These are phyloP conservation scores for Miniopterus natalensis DNA, from an alignment of 2,113 vertebrate species.

Conservation along the genomic window DNA sequence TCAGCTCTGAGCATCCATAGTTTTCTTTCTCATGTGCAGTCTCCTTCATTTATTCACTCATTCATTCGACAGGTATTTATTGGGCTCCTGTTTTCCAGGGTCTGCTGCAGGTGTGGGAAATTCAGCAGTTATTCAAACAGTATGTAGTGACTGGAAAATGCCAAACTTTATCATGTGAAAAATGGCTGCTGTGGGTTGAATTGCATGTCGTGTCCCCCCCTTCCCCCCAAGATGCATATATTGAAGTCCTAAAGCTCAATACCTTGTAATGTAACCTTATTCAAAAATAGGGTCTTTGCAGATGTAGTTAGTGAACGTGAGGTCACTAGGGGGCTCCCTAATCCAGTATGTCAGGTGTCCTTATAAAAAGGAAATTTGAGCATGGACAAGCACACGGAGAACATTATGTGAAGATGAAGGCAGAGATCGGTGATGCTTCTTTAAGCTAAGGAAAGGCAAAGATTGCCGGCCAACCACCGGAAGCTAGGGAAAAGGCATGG, in stretches of 20 bases:
- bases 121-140: background rate
- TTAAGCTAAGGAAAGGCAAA: background rate
- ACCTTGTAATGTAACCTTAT: background rate
- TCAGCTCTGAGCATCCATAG: background rate
- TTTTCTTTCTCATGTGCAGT: background rate
- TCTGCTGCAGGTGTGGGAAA: background rate
- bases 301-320: background rate
- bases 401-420: background rate
- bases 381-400: background rate
- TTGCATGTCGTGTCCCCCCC: background rate
- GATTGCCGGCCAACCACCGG: background rate
- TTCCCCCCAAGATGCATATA: background rate
- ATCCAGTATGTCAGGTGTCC: background rate
- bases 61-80: constrained; percentile 1
- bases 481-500: background rate
- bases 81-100: background rate
- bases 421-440: background rate
- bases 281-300: background rate
- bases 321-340: background rate
- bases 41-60: background rate
- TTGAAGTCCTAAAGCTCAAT: background rate
- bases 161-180: background rate
- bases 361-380: background rate
- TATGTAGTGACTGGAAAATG: background rate
- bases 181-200: background rate